Evolutionary conservation across 2,888 invertebrate species (phyloP), one percentile per base, ranked within the genome.

Genomic region (Hypomecis punctinalis): DNA sequence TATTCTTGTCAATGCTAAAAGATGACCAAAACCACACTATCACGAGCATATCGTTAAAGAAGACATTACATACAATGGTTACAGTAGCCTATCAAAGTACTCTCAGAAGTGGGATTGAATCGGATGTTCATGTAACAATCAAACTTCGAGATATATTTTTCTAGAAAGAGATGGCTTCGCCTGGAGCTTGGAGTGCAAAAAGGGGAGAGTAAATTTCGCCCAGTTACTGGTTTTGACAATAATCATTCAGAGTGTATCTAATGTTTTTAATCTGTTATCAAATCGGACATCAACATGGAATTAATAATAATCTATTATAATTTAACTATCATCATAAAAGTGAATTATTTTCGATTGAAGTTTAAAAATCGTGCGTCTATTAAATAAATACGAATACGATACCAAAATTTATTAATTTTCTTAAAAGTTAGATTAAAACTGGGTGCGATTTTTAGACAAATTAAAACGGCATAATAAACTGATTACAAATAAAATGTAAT

Each of bases 331-430:
- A 64, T 45, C 43, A 48, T 56, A 61, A 67, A 46, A 49, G 63
- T 67, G 60, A 61, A 60, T 62, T 63, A 69, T 66, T 70, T 63
- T 72, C 70, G 67, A 72, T 72, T 61, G 63, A 63, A 68, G 45
- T 66, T 65, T 67, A 66, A 68, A 69, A 69, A 37, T 62, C 70
- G 70, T 72, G 71, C 61, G 64, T 66, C 64, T 55, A 66, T 65
- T 58, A 56, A 61, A 58, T 56, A 37, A 13, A 8, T 55, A 57
- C 23, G n/a, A 54, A 61, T 52, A 56, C 33, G 11, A 64, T 67
- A 63, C 60, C 51, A 35, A 23, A 2, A 23, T 23, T 47, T 49
- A 36, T 46, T 45, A 43, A 47, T 51, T 61, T 64, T 63, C 63
- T 64, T 68, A 61, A 53, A 6, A 61, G 53, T 57, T 63, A 68